These are phyloP conservation scores for Nymphalis polychloros DNA, from an alignment of 2,888 invertebrate genomes.

Conservation along the genomic window DNA sequence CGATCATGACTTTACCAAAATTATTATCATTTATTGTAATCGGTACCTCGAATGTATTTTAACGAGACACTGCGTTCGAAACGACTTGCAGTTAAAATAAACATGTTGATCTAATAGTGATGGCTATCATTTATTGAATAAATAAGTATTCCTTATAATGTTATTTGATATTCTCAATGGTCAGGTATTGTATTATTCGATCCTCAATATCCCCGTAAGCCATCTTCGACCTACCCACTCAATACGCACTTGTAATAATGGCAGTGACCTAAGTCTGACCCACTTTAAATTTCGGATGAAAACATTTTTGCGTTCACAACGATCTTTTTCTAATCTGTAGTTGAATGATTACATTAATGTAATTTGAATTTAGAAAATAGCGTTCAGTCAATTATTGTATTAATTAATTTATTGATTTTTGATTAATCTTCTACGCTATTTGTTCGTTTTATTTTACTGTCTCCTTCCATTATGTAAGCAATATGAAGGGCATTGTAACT, in stretches of 20 bases:
- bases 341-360: conserved; percentile 4
- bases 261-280: conserved; percentile 36
- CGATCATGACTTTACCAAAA: not conserved
- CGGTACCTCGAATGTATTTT: not conserved
- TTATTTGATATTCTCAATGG: conserved; percentile 15
- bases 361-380: no score
- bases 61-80: not conserved
- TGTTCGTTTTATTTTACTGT: not conserved
- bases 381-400: no score
- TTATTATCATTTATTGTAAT: not conserved
- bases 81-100: conserved; percentile 7
- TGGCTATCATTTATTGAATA: conserved; percentile 2
- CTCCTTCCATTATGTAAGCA: conserved; percentile 6
- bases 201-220: conserved; percentile 16
- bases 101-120: not conserved
- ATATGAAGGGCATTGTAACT: conserved; percentile 10
- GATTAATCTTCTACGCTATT: not conserved
- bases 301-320: conserved; percentile 22
- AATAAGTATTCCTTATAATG: conserved; percentile 10
- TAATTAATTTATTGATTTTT: not conserved
- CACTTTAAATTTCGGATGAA: conserved; percentile 33
- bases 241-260: conserved; percentile 31
- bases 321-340: conserved; percentile 7
- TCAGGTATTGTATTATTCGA: conserved; percentile 15
- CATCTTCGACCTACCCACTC: conserved; percentile 29